Evolutionary conservation across 1,140 invertebrate species (phyloP).

Genomic region (Chymomyza costata): DNA sequence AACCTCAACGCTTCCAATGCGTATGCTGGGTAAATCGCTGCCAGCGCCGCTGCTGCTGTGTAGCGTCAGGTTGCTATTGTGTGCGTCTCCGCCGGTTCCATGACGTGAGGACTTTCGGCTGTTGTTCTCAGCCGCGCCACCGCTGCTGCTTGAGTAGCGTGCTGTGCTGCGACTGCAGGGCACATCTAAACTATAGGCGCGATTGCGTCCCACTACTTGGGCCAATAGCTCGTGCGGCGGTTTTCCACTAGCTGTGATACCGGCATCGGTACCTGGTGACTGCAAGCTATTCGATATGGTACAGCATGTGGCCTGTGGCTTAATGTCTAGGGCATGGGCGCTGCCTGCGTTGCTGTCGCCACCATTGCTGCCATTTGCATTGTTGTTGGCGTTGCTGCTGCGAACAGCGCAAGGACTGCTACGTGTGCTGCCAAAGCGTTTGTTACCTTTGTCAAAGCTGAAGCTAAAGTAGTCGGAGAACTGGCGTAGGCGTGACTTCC

Average conservation of each 20-base stretch:
- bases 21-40: conserved; percentile 38
- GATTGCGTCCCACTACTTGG: conserved; percentile 37
- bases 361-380: conserved; percentile 20
- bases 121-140: conserved; percentile 44
- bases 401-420: conserved; percentile 50
- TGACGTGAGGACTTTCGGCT: conserved; percentile 66
- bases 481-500: conserved; percentile 68
- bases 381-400: conserved; percentile 46
- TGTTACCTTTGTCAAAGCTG: conserved; percentile 68
- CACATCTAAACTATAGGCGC: conserved; percentile 73
- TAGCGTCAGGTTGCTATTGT: conserved; percentile 63
- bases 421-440: conserved; percentile 68
- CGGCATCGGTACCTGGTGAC: conserved; percentile 17
- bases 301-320: conserved; percentile 41
- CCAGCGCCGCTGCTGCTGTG: conserved; percentile 51
- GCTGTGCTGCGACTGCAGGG: conserved; percentile 41
- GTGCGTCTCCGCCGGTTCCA: conserved; percentile 29
- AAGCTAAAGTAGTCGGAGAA: conserved; percentile 73
- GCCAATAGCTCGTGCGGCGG: conserved; percentile 15
- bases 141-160: conserved; percentile 36
- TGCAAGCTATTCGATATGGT: conserved; percentile 57
- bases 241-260: conserved; percentile 3
- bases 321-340: conserved; percentile 3
- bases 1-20: conserved; percentile 29
- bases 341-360: neutral